These are phyloP conservation scores for Lutjanus erythropterus DNA, from an alignment of 2,113 vertebrate genomes.

Conservation along the genomic window DNA sequence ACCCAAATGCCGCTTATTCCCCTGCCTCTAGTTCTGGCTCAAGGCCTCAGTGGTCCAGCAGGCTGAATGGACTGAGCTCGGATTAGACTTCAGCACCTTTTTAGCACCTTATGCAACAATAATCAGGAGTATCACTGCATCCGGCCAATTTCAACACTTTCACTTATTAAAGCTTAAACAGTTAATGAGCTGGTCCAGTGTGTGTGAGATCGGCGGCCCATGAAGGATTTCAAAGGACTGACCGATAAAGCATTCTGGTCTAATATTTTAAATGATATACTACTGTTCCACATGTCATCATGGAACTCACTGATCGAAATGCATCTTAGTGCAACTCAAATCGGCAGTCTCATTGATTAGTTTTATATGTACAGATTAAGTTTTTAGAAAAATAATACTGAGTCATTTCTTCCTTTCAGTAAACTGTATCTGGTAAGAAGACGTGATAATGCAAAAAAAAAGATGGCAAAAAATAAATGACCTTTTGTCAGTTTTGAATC, in stretches of 20 bases:
- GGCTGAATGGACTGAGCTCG: conserved; percentile 12
- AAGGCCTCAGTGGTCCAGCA: conserved; percentile 3
- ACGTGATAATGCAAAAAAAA: background rate
- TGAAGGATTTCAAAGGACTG: background rate
- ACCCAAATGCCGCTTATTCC: background rate
- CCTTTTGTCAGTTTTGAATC: background rate
- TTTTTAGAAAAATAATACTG: background rate
- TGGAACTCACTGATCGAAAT: background rate
- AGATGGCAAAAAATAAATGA: background rate
- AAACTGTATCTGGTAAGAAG: too few relatives aligned
- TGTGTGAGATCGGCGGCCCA: background rate
- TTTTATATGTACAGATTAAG: background rate
- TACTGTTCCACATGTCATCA: background rate
- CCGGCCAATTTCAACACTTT: conserved; percentile 27
- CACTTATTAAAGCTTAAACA: conserved; percentile 14
- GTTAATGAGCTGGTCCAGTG: conserved; percentile 11
- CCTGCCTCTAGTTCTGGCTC: conserved; percentile 10
- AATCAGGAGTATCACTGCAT: conserved; percentile 8
- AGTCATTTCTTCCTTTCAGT: background rate
- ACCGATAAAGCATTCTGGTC: background rate
- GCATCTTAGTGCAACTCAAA: background rate
- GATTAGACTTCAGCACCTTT: conserved; percentile 36
- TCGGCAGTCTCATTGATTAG: background rate
- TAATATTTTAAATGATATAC: background rate
- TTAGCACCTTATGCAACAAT: conserved; percentile 43